Evolutionary conservation across 2,797 vertebrate genomes (phyloP), one percentile per base, ranked within the genome.

Genomic region (Pangasius mekongensis): DNA sequence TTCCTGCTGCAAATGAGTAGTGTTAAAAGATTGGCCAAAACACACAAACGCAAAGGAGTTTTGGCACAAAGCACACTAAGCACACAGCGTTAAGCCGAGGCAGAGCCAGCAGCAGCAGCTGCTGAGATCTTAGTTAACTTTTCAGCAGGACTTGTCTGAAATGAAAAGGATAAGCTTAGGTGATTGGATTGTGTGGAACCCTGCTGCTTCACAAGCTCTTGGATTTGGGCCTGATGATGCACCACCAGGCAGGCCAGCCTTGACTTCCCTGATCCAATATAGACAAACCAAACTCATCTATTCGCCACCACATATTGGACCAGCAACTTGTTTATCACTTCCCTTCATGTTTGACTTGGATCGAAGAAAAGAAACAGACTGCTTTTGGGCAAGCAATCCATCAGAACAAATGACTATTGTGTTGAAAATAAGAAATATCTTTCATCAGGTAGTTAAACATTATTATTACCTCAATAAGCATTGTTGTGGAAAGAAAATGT

Each of bases 11-110:
- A 90, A 92, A 87, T 91, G 89, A 92, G 84, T 86, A 39, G 86
- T 88, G 90, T 90, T 91, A 91, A 87, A 85, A 64, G 73, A 91
- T 89, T 90, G 90, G 93, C 94, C 94, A 95, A 95, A 91, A 89
- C 90, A 94, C 92, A 94, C 94, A 94, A 93, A 84, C 93, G 66
- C 86, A 90, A 91, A 91, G 90, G 87, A 87, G 74, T 83, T 91
- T 92, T 95, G 92, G 92, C 92, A 67, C 52, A 56, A 88, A 71
- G 5, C 73, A 66, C 78, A n/a, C 89, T 84, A 58, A 92, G 90
- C 43, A 91, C 89, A 85, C 90, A 76, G 90, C 89, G 87, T 93
- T 92, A 89, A 86, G 85, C 92, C 93, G 87, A 62, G 8, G 83
- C 88, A 84, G 88, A 93, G 89, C 84, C 87, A 92, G 88, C 89